Percentiles rank a stretch among this genome's conserved stretches.
phyloP scores from a whole-genome alignment of 1,140 invertebrate species.

The Vanessa atalanta region DNA sequence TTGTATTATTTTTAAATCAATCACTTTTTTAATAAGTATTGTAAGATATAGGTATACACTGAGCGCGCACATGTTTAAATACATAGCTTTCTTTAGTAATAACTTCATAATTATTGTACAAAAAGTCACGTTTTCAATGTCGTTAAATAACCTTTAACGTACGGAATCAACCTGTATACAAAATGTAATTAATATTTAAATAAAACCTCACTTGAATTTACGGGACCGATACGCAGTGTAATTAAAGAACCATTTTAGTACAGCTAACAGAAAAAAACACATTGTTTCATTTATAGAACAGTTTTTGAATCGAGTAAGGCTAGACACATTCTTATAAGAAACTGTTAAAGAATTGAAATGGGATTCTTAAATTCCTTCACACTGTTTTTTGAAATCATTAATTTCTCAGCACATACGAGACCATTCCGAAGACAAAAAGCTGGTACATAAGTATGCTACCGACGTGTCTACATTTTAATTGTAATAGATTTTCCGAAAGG shows the following conservation, averaged over 20 bases:
- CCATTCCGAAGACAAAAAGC: neutral
- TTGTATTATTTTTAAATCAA: neutral
- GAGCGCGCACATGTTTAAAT: neutral
- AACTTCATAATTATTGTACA: neutral
- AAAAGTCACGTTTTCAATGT: neutral
- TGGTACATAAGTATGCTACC: slow-evolving; percentile 8
- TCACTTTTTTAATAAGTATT: neutral
- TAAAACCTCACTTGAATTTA: slow-evolving; percentile 35
- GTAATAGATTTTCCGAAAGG: slow-evolving; percentile 53
- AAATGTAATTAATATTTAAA: slow-evolving; percentile 36
- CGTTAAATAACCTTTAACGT: neutral
- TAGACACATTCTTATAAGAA: slow-evolving; percentile 6
- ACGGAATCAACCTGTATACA: slow-evolving; percentile 27
- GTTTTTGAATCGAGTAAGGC: slow-evolving; percentile 7
- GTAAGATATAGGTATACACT: neutral
- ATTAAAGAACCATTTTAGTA: slow-evolving; percentile 37
- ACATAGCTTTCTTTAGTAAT: neutral
- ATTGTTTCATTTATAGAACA: neutral
- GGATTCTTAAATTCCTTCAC: slow-evolving; percentile 8
- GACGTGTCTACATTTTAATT: slow-evolving; percentile 46
- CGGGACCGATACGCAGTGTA: slow-evolving; percentile 29
- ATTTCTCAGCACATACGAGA: neutral
- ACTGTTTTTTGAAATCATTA: slow-evolving; percentile 3
- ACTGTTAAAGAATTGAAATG: neutral
- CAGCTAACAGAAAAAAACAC: slow-evolving; percentile 19